Evolutionary conservation across 2,888 invertebrate species (phyloP), one percentile per base, ranked within the genome.

Genomic region (Rhamnusium bicolor): DNA sequence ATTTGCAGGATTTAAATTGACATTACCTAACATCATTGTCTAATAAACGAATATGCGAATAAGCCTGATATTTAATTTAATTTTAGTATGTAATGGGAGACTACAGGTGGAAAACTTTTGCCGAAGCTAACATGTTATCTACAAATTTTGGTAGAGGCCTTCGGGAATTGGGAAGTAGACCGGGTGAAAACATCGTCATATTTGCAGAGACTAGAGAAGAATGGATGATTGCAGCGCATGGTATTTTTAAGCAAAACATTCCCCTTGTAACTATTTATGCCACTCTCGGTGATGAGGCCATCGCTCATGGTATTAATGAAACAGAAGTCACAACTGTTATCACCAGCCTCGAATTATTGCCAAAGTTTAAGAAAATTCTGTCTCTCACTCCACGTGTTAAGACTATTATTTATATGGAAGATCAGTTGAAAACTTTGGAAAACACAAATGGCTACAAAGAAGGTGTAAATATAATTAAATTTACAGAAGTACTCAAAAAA

Each of bases 251-350:
- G 87, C 96, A 95, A 89, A 97, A 95, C 87, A 94, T 97, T 86
- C 94, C 96, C n/a, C 95, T 99, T 85, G 98, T 98, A 1, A 99
- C 99, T 0, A 94, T 99, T 81, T 99, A 99, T 88, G 96, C 99
- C 1, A 99, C 98, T 0, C 90, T 99, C 12, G 84, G 98, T 40
- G 97, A 98, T 85, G 98, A 99, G 6, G 99, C 98, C 1, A 95
- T 99, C 75, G 94, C 95, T 5, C 98, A 98, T 89, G 98, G 98
- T 81, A 95, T 99, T 85, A 97, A 97, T 87, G 98, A 99, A 90
- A 98, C 99, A 0, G 97, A 98, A 86, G 98, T 97, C 0, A 93
- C 94, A 56, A 94, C 96, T 7, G 95, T 99, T 46, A 95, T 99
- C 86, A 99, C 99, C 16, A 94, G 96, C 29, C 94, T 95, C 87